phyloP scores from a whole-genome alignment of 1,140 invertebrate species.

The Lordiphosa stackelbergi region DNA sequence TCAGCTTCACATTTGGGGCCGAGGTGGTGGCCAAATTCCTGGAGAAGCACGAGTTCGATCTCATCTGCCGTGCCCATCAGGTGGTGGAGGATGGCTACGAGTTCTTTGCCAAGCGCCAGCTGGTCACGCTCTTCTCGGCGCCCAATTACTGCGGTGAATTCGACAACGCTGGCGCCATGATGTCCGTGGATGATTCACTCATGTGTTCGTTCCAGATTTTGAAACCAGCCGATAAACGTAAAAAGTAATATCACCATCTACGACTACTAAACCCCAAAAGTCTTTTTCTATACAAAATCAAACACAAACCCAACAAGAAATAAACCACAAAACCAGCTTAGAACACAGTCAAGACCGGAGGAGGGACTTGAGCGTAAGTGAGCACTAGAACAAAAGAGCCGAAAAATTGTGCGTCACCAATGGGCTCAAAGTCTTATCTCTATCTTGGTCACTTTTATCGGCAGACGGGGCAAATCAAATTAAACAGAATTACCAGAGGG shows the following conservation, averaged over 20 bases:
- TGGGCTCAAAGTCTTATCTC: conserved; percentile 37
- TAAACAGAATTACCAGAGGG: conserved; percentile 18
- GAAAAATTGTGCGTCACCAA: conserved; percentile 28
- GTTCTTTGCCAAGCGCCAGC: conserved; percentile 98
- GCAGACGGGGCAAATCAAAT: conserved; percentile 34
- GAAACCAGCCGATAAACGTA: conserved; percentile 99
- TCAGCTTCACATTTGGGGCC: conserved; percentile 96
- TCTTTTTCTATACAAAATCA: conserved; percentile 75
- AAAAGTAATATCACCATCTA: conserved; percentile 93
- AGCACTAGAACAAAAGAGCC: conserved; percentile 19
- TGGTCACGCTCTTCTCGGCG: conserved; percentile 97
- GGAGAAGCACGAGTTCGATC: conserved; percentile 95
- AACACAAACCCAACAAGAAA: conserved; percentile 43
- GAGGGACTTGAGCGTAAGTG: conserved; percentile 44
- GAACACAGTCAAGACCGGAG: conserved; percentile 36
- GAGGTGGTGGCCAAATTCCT: conserved; percentile 96
- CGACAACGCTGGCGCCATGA: conserved; percentile 98
- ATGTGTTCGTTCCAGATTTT: conserved; percentile 99
- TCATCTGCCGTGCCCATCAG: conserved; percentile 98
- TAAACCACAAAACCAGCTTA: conserved; percentile 40
- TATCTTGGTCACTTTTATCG: conserved; percentile 51
- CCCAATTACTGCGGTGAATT: conserved; percentile 99
- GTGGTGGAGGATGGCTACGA: conserved; percentile 99
- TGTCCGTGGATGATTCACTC: conserved; percentile 99
- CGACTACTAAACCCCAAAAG: conserved; percentile 83